phyloP scores from a whole-genome alignment of 2,888 invertebrate genomes.

The Drosophila helvetica region DNA sequence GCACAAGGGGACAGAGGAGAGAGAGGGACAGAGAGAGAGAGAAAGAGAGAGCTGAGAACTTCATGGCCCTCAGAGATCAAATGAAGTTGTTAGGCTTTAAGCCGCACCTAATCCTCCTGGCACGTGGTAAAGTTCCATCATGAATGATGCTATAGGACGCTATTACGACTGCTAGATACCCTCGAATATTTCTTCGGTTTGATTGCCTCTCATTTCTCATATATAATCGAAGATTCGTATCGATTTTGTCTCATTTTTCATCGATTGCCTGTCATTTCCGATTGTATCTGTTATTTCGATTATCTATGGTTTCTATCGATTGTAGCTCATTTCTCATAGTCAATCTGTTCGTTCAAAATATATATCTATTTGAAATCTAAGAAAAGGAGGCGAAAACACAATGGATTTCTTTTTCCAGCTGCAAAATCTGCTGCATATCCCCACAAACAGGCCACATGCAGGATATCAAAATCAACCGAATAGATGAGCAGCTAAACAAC shows the following conservation, averaged over 20 bases:
- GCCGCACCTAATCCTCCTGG: constrained; percentile 19
- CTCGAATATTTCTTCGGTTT: neutral
- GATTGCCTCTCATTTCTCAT: no score
- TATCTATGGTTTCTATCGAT: no score
- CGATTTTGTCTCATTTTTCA: no score
- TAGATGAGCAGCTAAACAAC: constrained; percentile 1
- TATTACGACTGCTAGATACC: neutral
- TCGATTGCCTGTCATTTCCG: no score
- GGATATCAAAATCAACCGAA: neutral
- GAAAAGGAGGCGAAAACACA: no score
- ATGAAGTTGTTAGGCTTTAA: constrained; percentile 36
- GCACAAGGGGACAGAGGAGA: neutral
- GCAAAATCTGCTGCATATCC: neutral
- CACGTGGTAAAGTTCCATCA: constrained; percentile 33
- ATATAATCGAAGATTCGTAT: neutral
- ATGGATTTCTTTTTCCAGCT: no score
- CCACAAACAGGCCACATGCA: neutral
- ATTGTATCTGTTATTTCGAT: no score
- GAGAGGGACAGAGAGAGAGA: neutral
- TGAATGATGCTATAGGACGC: constrained; percentile 6
- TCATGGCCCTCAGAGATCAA: neutral
- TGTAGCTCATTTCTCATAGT: no score
- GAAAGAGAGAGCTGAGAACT: neutral
- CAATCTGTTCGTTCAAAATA: no score
- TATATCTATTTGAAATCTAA: no score